Base-by-base conservation (phyloP, 2,888 invertebrate genomes). In the Malthinus flaveolus region DNA sequence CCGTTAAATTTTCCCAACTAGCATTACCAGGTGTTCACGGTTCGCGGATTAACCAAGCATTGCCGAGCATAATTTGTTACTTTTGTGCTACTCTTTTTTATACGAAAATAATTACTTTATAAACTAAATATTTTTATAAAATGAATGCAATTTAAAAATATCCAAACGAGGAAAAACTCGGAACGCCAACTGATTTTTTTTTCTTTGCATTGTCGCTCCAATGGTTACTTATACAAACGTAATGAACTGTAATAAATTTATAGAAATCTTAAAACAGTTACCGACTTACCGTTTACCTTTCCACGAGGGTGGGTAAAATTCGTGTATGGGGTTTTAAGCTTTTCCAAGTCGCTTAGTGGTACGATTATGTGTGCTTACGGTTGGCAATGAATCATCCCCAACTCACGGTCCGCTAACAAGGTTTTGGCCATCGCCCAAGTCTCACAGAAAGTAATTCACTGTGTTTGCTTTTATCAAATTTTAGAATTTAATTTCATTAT, bases 21-120 rank as follows among this genome's bases (percentile, higher is more conserved):
- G 63, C 63, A 67, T 67, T 65, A 68, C 68, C 68, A 68, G 68
- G 68, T 68, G 68, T 67, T 67, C 67, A 63, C 62, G 65, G 62
- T 49, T 54, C 50, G 54, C 56, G 49, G 56, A 56, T 61, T 61
- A 61, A 57, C 56, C 56, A 33, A 61, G 50, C 52, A 57, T 53
- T 61, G 55, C 55, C 42, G 36, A 32, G 46, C 51, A 55, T 51
- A 55, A 59, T 42, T 59, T 59, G 59, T 50, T 46, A 36, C 33
- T 34, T 31, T 35, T 56, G 32, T 42, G 39, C 39, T 37, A 49
- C 12, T 50, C 46, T 45, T 48, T 54, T 49, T 44, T 49, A 42
- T 39, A 11, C 9, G 7, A 55, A 55, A 55, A n/a, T 31, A 55
- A 49, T 55, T 42, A 55, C 33, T 39, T 32, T 44, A 31, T 39